These are phyloP conservation scores for Tachypleus tridentatus DNA, from an alignment of 1,140 invertebrate species.

Conservation along the genomic window DNA sequence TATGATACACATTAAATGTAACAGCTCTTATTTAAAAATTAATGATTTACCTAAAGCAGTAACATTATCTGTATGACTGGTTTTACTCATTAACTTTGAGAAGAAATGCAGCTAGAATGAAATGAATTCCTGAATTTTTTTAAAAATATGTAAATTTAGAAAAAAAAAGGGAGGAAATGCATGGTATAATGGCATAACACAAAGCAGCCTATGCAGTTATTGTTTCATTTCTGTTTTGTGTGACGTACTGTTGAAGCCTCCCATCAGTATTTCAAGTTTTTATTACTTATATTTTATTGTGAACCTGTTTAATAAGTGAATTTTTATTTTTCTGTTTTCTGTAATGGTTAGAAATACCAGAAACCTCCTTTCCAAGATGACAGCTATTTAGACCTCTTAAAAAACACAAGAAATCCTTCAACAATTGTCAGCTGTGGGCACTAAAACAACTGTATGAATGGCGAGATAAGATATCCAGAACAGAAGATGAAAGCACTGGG, in stretches of 20 bases:
- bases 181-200: too few relatives aligned
- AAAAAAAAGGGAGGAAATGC: too few relatives aligned
- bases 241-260: not conserved
- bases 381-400: conserved; percentile 60
- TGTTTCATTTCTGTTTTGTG: conserved; percentile 6
- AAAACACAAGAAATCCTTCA: conserved; percentile 69
- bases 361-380: conserved; percentile 61
- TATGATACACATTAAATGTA: too few relatives aligned
- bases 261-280: not conserved
- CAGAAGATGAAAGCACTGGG: conserved; percentile 79
- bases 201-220: not conserved
- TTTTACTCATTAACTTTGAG: too few relatives aligned
- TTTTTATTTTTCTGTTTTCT: conserved; percentile 24
- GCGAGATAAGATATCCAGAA: conserved; percentile 71
- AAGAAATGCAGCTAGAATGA: too few relatives aligned
- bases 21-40: too few relatives aligned
- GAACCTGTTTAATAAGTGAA: conserved; percentile 7
- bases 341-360: conserved; percentile 49
- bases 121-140: too few relatives aligned
- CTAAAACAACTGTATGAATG: conserved; percentile 71
- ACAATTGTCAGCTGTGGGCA: conserved; percentile 71
- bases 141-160: too few relatives aligned
- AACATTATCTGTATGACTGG: too few relatives aligned
- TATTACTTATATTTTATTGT: not conserved
- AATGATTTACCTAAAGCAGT: too few relatives aligned